A percentile compares a stretch with the other conserved stretches of the same genome.
Evolutionary conservation across 2,888 invertebrate genomes (phyloP).

Genomic region (Stenoptilia bipunctidactyla): DNA sequence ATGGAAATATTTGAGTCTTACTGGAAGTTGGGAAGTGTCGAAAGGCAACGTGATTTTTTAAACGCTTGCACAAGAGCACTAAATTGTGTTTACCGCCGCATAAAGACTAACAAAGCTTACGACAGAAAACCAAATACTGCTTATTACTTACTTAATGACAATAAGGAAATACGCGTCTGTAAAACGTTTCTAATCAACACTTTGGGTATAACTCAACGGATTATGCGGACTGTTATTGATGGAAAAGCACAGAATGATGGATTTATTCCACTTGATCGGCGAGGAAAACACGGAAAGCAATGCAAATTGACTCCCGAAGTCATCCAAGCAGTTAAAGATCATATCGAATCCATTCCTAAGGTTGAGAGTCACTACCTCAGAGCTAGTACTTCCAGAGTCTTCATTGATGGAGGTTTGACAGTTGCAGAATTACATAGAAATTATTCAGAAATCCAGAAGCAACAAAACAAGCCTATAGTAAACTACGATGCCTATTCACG

Average conservation of each 20-base stretch:
- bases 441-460: constrained; percentile 1
- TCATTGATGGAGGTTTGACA: constrained; percentile 6
- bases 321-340: constrained; percentile 8
- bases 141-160: background rate
- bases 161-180: too few species aligned
- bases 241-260: constrained; percentile 1
- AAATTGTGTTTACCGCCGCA: constrained; percentile 4
- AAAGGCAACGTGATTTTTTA: constrained; percentile 12
- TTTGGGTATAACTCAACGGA: constrained; percentile 2
- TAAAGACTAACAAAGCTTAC: constrained; percentile 7
- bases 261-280: constrained; percentile 3
- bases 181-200: background rate
- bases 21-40: constrained; percentile 9
- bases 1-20: constrained; percentile 10
- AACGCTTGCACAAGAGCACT: constrained; percentile 9
- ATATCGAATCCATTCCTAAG: constrained; percentile 9
- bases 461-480: constrained; percentile 2
- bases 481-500: constrained; percentile 3
- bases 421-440: constrained; percentile 7
- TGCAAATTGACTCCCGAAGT: constrained; percentile 6
- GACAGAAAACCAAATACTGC: constrained; percentile 1
- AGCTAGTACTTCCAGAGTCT: constrained; percentile 2
- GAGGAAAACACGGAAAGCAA: constrained; percentile 4
- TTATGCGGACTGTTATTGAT: constrained; percentile 4
- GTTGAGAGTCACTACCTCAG: constrained; percentile 9